Conservation (phyloP, 2,113 vertebrate species). For the Cercopithecus mona region DNA sequence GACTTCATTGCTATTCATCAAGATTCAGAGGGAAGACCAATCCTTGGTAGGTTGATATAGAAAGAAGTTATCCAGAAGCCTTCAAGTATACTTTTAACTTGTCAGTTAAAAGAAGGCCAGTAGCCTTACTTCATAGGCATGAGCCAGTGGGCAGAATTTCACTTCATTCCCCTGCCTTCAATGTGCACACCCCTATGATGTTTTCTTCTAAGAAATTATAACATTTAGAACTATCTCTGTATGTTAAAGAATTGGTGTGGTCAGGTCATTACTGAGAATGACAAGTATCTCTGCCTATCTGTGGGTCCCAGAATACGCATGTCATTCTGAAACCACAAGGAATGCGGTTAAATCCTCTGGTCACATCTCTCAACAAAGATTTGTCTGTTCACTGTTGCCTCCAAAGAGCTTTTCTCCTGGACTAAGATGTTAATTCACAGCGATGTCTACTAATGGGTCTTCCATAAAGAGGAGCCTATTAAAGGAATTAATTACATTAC, state of each 20-base stretch:
- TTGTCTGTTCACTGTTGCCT: conserved; percentile 55
- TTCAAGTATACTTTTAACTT: neutral
- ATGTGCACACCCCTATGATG: neutral
- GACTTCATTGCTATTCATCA: neutral
- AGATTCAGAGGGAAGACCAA: neutral
- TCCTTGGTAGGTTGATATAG: neutral
- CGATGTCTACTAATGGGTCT: conserved; percentile 47
- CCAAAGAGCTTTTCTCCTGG: conserved; percentile 46
- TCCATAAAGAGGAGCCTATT: conserved; percentile 35
- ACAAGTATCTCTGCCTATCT: conserved; percentile 71
- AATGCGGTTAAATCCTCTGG: conserved; percentile 65
- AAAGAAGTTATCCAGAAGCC: neutral
- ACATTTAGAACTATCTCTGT: conserved; percentile 41
- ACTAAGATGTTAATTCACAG: conserved; percentile 48
- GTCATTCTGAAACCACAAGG: conserved; percentile 76
- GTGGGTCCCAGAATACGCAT: conserved; percentile 39
- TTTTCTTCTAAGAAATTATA: conserved; percentile 72
- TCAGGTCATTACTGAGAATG: conserved; percentile 75
- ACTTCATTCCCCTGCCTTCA: neutral
- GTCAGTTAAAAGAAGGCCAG: neutral
- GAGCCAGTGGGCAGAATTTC: neutral
- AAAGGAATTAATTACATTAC: conserved; percentile 44
- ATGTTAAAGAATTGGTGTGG: conserved; percentile 66
- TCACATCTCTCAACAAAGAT: conserved; percentile 67
- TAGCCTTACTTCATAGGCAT: neutral